Base-by-base conservation (phyloP, 2,797 vertebrate species). In the Enteromius fasciolatus region DNA sequence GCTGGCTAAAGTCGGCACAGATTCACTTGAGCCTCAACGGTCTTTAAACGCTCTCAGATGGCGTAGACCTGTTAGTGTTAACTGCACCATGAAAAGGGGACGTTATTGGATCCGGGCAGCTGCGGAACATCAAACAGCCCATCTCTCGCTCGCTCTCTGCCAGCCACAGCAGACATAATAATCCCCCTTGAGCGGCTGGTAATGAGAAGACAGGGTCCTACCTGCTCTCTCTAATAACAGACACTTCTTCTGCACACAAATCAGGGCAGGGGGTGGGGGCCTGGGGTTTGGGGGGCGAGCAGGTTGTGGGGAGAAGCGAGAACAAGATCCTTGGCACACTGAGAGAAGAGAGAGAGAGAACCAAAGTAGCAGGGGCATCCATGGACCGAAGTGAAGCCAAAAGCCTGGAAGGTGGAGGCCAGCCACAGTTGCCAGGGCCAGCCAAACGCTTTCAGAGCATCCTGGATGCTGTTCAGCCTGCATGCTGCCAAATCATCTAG, bases 1-100 rank as follows among this genome's bases (percentile, higher is more conserved):
- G 67, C 81, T 74, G 76, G 80, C 83, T 78, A 48, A 78, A 84
- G 61, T 75, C 41, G 48, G 83, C 83, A 85, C 69, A 79, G 72
- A 81, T 77, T 79, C 81, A 78, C 81, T 86, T 83, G 59, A 76
- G 64, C 68, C 75, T 86, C 85, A 72, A 74, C 73, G 68, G 83
- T 78, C 84, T 59, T 36, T 84, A 86, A 90, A 87, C 52, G 74
- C 81, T 86, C 86, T 90, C 86, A 87, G 85, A 86, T 88, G 85
- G 86, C 83, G 75, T 83, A 87, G 83, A 87, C 72, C 88, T 86
- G 89, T 87, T 89, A 87, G 86, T 74, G 84, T 89, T 89, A 89
- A 90, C 86, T 74, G 80, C 82, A 77, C 76, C 81, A 82, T 88
- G 85, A 91, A 90, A 90, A 76, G 87, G 80, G 78, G 75, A 82